Percentiles rank a stretch among this genome's conserved stretches.
These are phyloP conservation scores for Tetrax tetrax DNA, from an alignment of 2,113 vertebrate genomes.

Conservation along the genomic window DNA sequence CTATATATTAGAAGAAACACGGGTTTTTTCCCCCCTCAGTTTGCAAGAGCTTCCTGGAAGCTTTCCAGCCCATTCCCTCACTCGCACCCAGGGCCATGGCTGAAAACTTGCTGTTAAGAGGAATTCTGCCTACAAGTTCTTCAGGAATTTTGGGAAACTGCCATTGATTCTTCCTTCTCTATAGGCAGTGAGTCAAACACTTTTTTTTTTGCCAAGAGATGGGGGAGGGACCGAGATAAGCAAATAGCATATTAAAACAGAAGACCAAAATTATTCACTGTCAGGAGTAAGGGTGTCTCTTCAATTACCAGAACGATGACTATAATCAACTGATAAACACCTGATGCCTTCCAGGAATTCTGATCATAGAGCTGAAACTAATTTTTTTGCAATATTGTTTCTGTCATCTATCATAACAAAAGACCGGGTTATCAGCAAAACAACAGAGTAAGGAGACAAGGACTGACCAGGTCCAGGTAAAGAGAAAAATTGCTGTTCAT, in stretches of 20 bases:
- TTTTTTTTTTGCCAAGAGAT: neutral
- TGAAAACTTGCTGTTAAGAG: neutral
- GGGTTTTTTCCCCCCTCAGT: neutral
- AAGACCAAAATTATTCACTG: neutral
- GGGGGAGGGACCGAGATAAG: neutral
- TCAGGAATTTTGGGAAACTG: neutral
- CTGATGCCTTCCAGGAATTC: neutral
- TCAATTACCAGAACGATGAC: neutral
- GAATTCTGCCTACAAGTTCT: neutral
- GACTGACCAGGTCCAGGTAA: neutral
- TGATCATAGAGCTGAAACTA: neutral
- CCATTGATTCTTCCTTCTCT: neutral
- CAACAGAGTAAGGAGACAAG: neutral
- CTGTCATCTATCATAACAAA: neutral
- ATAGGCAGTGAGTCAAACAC: neutral
- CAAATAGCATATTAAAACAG: neutral
- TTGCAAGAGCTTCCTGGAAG: neutral
- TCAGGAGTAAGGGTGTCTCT: neutral
- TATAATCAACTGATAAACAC: neutral
- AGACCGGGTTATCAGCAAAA: neutral
- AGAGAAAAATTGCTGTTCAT: neutral
- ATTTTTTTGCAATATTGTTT: neutral
- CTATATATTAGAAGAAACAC: neutral
- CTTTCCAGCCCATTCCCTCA: neutral
- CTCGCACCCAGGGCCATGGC: rapidly evolving